Base-by-base conservation (phyloP, 2,113 vertebrate species). In the Hoplias malabaricus region DNA sequence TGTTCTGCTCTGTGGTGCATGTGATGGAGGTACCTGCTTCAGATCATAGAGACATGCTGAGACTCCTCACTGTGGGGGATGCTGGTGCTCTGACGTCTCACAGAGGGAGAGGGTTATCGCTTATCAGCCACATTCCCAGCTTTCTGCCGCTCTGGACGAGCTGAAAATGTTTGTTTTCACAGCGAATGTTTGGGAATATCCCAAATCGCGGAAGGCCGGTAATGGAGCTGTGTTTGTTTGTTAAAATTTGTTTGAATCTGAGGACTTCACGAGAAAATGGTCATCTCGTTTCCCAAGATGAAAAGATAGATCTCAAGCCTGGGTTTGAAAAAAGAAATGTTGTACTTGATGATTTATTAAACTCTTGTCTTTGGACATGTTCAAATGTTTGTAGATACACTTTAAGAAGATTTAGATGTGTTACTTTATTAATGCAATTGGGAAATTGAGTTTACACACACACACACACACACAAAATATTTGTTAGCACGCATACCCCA, bases 91-190 rank as follows among this genome's bases (percentile, higher is more conserved):
- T 63, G 56, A 33, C 23, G 56, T 63, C 56, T 65, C 65, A 73
- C 68, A 72, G 66, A 69, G 19, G 73, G 68, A 56, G 57, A 71
- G 27, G 61, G 56, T 56, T n/a, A n/a, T 29, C 27, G 27, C 72
- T 81, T 84, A 86, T 86, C 85, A 63, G 63, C 61, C 57, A 50
- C 48, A 83, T 84, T 83, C 81, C 69, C 61, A 69, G 29, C 38
- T 12, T n/a, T 65, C n/a, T 16, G 38, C 68, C 46, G 48, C 14
- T 73, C 57, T 63, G 56, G 62, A 43, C 63, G 53, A 63, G 40
- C 74, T 69, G 29, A 56, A 67, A 74, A 65, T 83, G 83, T 86
- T 86, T 86, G 77, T 86, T 86, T 83, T 83, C 13, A 19, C 50
- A 76, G 75, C 69, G 68, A 82, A 83, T 80, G 75, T 85, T 85